Evolutionary conservation across 2,113 vertebrate genomes (phyloP), one percentile per base, ranked within the genome.

Genomic region (Amia ocellicauda): DNA sequence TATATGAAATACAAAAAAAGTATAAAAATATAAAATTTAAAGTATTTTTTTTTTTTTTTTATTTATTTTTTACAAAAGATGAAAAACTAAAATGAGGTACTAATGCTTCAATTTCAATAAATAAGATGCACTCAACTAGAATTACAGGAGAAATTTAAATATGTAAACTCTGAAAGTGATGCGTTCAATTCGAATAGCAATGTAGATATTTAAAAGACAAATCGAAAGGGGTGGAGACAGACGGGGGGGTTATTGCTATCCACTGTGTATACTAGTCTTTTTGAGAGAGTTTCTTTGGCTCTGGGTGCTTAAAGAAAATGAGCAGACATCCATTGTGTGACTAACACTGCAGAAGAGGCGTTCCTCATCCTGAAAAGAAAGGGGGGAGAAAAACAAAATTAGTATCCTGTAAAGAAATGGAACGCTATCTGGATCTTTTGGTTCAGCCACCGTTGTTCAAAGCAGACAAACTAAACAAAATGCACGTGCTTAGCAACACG

Each of bases 361-460:
- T 71, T 72, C 80, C 74, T 86, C 93, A 94, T 94, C 88, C 95
- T 98, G 86, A 58, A 78, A 75, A 71, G 62, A 54, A 47, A 63
- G 2, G 56, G 57, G 57, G 63, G 1, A 58, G 7, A 59, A 0
- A 7, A 28, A 41, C 28, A 63, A 28, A 49, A 29, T 3, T 4
- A 2, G 28, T 43, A 41, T 19, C 7, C 2, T 41, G 40, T 22
- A 41, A 49, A 27, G 20, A 57, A 8, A 60, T 31, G 26, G n/a
- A n/a, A n/a, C n/a, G n/a, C n/a, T n/a, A n/a, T n/a, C n/a, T n/a
- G n/a, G n/a, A n/a, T n/a, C n/a, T n/a, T n/a, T n/a, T n/a, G n/a
- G n/a, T n/a, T n/a, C n/a, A n/a, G n/a, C n/a, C n/a, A n/a, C n/a
- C n/a, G n/a, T n/a, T n/a, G n/a, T n/a, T n/a, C n/a, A n/a, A n/a